phyloP scores from a whole-genome alignment of 2,888 invertebrate genomes.

The Eristalis tenax region DNA sequence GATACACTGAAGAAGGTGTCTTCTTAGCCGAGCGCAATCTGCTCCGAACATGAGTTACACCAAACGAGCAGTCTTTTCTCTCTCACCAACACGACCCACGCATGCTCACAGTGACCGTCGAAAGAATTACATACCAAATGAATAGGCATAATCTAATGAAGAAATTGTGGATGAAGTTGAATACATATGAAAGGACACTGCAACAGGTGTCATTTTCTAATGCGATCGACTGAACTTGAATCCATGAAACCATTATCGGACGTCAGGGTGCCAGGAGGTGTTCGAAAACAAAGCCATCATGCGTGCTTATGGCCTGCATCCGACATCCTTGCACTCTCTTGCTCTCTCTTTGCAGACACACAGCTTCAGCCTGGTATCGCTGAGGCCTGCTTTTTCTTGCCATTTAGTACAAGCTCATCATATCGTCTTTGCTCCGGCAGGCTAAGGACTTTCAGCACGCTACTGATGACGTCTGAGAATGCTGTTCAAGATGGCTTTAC shows the following conservation, averaged over 20 bases:
- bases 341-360: neutral
- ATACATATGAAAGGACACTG: neutral
- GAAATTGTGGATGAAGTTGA: neutral
- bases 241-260: neutral
- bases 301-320: neutral
- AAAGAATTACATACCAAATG: neutral
- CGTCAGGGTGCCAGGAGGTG: no score
- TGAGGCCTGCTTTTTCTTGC: no score
- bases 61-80: neutral
- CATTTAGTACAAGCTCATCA: no score
- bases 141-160: slow-evolving; percentile 19
- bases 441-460: neutral
- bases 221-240: slow-evolving; percentile 8
- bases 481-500: no score
- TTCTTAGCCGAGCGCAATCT: neutral
- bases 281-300: neutral
- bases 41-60: neutral
- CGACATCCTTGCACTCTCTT: neutral
- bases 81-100: neutral
- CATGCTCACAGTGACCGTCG: neutral
- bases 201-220: neutral
- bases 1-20: neutral
- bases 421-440: neutral
- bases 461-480: no score
- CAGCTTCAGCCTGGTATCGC: no score